These are phyloP conservation scores for Carettochelys insculpta DNA, from an alignment of 2,113 vertebrate species.

Conservation along the genomic window DNA sequence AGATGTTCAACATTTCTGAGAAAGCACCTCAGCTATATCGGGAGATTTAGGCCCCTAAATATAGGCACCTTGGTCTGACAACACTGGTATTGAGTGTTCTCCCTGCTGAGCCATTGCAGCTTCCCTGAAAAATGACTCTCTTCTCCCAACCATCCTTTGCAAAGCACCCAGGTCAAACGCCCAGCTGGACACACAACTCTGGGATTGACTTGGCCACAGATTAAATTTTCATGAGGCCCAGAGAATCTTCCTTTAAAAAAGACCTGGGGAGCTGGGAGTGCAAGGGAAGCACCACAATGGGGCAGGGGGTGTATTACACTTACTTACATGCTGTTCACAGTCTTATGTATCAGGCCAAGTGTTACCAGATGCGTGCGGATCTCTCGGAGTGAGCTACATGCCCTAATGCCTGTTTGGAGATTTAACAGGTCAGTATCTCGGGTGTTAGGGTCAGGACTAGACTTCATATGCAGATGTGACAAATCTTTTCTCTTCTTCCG, in stretches of 20 bases:
- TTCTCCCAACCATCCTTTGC: not conserved
- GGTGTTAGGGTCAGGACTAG: slow-evolving; percentile 22
- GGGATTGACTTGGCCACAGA: rapidly evolving
- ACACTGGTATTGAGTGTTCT: not conserved
- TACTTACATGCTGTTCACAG: not conserved
- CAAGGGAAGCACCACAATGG: not conserved
- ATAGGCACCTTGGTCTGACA: not conserved
- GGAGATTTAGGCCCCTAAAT: not conserved
- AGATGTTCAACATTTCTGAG: not conserved
- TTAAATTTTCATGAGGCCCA: not conserved
- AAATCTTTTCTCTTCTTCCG: slow-evolving; percentile 28
- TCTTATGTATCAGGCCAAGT: slow-evolving; percentile 21
- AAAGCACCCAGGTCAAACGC: not conserved
- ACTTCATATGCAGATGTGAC: slow-evolving; percentile 30
- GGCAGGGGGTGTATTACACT: slow-evolving; percentile 3
- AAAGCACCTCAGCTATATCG: not conserved
- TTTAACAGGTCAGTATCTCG: slow-evolving; percentile 24
- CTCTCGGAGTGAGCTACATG: not conserved
- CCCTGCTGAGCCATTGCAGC: not conserved
- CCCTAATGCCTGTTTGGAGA: slow-evolving; percentile 8
- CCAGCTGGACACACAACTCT: not conserved
- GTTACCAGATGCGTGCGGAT: slow-evolving; percentile 58
- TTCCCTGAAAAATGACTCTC: rapidly evolving
- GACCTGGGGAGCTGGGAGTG: not conserved
- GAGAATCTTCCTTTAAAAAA: not conserved